Evolutionary conservation across 2,113 vertebrate genomes (phyloP).

Genomic region (Crypturellus undulatus): DNA sequence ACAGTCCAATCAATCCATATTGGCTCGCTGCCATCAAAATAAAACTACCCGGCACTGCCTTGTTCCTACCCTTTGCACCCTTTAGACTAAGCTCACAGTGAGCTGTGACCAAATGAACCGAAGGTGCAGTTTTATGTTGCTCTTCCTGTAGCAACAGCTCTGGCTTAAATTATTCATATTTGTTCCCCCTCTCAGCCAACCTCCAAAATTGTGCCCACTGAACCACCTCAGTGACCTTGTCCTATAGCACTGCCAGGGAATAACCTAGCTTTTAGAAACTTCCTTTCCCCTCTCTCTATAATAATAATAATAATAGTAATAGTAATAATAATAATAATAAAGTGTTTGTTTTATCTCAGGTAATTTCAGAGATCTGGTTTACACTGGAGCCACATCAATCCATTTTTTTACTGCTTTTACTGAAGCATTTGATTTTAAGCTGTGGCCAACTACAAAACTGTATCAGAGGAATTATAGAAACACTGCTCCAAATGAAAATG

Average conservation of each 20-base stretch:
- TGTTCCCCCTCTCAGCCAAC: neutral
- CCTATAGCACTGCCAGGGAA: neutral
- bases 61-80: neutral
- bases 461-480: neutral
- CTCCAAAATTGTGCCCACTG: neutral
- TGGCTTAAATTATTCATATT: neutral
- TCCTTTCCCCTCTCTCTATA: neutral
- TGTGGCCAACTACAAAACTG: neutral
- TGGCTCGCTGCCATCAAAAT: neutral
- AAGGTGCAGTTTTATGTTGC: neutral
- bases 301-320: neutral
- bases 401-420: neutral
- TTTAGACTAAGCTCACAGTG: neutral
- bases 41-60: neutral
- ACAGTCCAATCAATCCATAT: neutral
- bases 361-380: no score
- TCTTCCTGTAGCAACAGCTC: neutral
- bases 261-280: neutral
- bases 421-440: neutral
- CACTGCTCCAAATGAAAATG: neutral
- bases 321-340: neutral
- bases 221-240: neutral
- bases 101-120: neutral
- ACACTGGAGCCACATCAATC: no score
- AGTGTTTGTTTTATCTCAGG: neutral